phyloP scores from a whole-genome alignment of 2,113 vertebrate species.

The Chaetops frenatus region DNA sequence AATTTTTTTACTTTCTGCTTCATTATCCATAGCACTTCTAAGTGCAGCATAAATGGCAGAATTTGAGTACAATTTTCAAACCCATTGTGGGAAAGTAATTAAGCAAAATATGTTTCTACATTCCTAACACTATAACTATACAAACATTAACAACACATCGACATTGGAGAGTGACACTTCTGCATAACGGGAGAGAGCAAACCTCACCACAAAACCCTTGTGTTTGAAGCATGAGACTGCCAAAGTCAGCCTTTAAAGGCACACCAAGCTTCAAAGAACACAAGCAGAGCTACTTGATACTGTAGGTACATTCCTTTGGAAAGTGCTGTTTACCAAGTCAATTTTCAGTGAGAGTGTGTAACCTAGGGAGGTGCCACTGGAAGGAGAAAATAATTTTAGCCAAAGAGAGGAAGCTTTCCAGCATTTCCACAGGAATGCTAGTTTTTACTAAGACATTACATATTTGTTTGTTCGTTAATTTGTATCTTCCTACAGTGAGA shows the following conservation, averaged over 20 bases:
- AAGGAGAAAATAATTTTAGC: not conserved
- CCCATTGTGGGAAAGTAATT: slow-evolving; percentile 16
- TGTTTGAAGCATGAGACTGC: not conserved
- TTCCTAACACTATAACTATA: not conserved
- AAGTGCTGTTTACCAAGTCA: not conserved
- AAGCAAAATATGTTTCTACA: slow-evolving; percentile 24
- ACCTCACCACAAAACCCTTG: not conserved
- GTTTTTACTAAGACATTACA: not conserved
- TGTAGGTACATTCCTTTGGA: not conserved
- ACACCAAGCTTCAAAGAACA: not conserved
- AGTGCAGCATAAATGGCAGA: slow-evolving; percentile 4
- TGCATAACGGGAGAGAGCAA: not conserved
- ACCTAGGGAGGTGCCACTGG: not conserved
- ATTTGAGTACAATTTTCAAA: slow-evolving; percentile 39
- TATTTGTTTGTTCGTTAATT: not conserved
- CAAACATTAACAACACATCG: not conserved
- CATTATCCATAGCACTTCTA: slow-evolving; percentile 27
- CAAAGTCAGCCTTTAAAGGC: not conserved
- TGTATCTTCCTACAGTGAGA: not conserved
- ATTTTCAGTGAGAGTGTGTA: not conserved
- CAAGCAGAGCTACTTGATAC: not conserved
- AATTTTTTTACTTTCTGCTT: slow-evolving; percentile 30
- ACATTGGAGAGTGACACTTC: not conserved
- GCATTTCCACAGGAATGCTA: not conserved
- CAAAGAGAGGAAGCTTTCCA: not conserved